Conservation (phyloP, 1,140 invertebrate species). For the Campoletis sonorensis region DNA sequence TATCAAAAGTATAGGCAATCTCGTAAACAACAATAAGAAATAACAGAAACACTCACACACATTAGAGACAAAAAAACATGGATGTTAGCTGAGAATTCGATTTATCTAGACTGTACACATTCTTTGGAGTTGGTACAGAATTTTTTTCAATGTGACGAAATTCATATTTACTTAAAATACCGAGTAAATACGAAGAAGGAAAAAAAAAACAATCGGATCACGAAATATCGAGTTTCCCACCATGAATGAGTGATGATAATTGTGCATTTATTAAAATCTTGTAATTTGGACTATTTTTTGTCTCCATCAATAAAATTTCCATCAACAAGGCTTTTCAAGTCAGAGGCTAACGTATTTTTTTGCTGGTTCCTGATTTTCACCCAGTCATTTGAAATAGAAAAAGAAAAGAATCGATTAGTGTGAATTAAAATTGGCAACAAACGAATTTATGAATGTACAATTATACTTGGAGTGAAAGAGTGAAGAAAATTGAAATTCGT, state of each 20-base stretch:
- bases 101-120: slow-evolving; percentile 8
- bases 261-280: neutral
- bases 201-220: neutral
- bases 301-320: no score
- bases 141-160: neutral
- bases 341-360: no score
- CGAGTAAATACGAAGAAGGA: neutral
- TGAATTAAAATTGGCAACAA: neutral
- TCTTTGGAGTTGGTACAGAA: neutral
- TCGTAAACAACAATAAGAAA: slow-evolving; percentile 17
- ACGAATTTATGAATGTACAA: neutral
- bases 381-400: neutral
- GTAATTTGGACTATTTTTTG: neutral
- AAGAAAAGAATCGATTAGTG: neutral
- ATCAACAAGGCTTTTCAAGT: neutral
- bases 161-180: neutral
- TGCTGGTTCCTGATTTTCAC: no score
- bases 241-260: neutral
- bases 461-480: neutral
- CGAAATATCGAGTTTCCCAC: neutral
- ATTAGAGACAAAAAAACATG: neutral
- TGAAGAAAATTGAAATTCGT: no score
- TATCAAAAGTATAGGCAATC: slow-evolving; percentile 33
- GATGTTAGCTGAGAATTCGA: slow-evolving; percentile 35
- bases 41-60: neutral